Percentiles rank a stretch among this genome's conserved stretches.
phyloP scores from a whole-genome alignment of 2,888 invertebrate genomes.

The Nephrocerus scutellatus region DNA sequence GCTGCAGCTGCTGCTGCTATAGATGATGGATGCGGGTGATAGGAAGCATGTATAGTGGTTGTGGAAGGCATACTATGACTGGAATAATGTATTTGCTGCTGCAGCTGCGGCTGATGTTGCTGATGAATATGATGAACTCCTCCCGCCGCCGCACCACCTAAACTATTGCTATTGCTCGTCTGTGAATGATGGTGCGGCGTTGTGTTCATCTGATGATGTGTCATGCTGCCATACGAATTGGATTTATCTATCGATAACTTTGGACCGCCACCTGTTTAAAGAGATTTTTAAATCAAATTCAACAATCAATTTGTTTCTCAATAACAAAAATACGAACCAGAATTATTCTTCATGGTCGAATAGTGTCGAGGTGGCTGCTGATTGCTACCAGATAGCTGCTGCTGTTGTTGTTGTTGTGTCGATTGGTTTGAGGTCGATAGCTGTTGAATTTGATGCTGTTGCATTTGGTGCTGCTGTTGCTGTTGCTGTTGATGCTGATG shows the following conservation, averaged over 20 bases:
- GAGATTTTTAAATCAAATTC: not conserved
- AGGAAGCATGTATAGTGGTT: conserved; percentile 38
- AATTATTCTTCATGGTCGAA: conserved; percentile 31
- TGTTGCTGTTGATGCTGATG: conserved; percentile 32
- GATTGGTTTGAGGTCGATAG: conserved; percentile 6
- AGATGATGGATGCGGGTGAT: conserved; percentile 31
- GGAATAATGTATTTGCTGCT: conserved; percentile 32
- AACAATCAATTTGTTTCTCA: not conserved
- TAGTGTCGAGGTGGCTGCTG: conserved; percentile 32
- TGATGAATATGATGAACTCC: conserved; percentile 30
- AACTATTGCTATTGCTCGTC: conserved; percentile 18
- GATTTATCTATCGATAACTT: conserved; percentile 36
- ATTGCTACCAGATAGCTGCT: conserved; percentile 21
- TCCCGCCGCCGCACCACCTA: conserved; percentile 25
- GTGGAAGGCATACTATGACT: conserved; percentile 39
- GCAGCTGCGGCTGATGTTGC: conserved; percentile 24
- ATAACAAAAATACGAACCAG: conserved; percentile 22
- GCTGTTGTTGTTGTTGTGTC: conserved; percentile 21
- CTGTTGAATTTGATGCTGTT: conserved; percentile 29
- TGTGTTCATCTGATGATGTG: conserved; percentile 37
- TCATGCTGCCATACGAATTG: conserved; percentile 29
- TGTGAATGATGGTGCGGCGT: conserved; percentile 33
- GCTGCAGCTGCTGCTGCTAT: conserved; percentile 31
- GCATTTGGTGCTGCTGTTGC: conserved; percentile 32
- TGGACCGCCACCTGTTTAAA: conserved; percentile 35